Evolutionary conservation across 1,140 invertebrate genomes (phyloP), one percentile per base, ranked within the genome.

Genomic region (Brachystomella parvula): DNA sequence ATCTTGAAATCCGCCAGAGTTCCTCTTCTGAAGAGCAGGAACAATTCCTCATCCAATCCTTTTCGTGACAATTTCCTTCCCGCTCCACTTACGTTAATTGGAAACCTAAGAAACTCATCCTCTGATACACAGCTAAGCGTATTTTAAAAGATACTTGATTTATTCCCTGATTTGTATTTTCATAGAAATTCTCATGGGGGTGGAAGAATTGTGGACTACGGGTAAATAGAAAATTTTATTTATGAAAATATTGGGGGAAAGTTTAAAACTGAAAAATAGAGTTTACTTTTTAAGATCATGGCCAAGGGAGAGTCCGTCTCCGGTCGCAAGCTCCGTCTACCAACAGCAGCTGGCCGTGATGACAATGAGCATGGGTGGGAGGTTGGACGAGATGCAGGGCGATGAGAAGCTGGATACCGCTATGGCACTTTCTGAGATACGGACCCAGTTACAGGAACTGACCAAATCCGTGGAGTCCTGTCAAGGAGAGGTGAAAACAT

Each of bases 341-440:
- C 90, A 93, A 84, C 90, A 91, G 84, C 90, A 92, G 87, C 89
- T 92, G 85, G 90, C 88, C 84, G 88, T 92, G 82, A 93, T 94
- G 91, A 92, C 89, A 82, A 90, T 91, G 87, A 92, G 92, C 84
- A 85, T 93, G 81, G 88, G 86, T 78, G 86, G 88, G 75, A 91
- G 92, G 83, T 83, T 93, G 83, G 90, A 92, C 81, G 89, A 92
- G 81, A 85, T 93, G 80, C 89, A 91, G 76, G 77, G 65, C 33
- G 86, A 87, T 73, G 89, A 92, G 31, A 68, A 74, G 64, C 83
- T 90, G 76, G 90, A 92, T 82, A 92, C 89, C 67, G 90, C 88
- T 77, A 89, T 92, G 75, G 89, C 89, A 71, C 85, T 92, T 75
- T 90, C 87, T 79, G 90, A 92, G 81, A 92, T 93, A 75, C 86